Percentiles rank a stretch among this genome's conserved stretches.
Evolutionary conservation across 2,797 vertebrate species (phyloP).

Genomic region (Furcifer pardalis): DNA sequence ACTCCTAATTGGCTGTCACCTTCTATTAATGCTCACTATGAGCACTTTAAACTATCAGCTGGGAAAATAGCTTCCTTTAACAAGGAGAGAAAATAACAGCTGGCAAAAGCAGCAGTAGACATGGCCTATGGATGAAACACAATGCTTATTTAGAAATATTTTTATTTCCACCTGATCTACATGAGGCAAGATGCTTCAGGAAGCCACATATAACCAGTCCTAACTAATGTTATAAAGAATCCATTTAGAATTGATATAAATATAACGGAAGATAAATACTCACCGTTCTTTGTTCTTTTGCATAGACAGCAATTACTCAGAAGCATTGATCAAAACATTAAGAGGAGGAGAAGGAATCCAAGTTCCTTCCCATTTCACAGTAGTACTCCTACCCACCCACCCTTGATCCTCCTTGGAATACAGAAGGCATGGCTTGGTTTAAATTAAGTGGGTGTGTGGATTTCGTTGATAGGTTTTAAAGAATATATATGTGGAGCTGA

Average conservation of each 20-base stretch:
- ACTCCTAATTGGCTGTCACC: constrained; percentile 51
- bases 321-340: rapidly evolving
- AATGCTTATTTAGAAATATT: background rate
- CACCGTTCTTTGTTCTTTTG: background rate
- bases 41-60: background rate
- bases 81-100: background rate
- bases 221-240: background rate
- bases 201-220: background rate
- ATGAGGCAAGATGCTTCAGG: background rate
- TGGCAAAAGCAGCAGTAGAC: background rate
- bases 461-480: background rate
- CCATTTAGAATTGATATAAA: background rate
- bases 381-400: background rate
- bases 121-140: rapidly evolving
- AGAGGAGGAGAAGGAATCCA: background rate
- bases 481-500: too few species aligned
- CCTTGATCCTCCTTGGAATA: background rate
- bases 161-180: background rate
- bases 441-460: background rate
- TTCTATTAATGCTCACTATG: constrained; percentile 17
- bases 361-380: background rate
- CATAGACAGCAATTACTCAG: background rate
- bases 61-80: background rate
- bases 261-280: background rate
- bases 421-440: background rate